Conservation (phyloP, 2,888 invertebrate genomes). For the Cotesia congregata region DNA sequence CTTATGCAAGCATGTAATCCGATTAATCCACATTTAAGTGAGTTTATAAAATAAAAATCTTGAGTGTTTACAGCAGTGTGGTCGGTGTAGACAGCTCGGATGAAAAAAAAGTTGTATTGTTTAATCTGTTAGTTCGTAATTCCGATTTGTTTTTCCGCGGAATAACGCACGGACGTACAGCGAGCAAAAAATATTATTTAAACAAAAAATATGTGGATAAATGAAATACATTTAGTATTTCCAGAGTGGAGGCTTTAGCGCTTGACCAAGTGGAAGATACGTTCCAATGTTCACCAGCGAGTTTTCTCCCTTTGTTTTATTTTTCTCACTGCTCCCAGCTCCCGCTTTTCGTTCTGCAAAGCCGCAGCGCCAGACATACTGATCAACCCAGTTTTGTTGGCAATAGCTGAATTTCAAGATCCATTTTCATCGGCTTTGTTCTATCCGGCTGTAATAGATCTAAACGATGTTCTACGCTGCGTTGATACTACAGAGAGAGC, state of each 20-base stretch:
- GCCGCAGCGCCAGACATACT: not conserved
- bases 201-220: not conserved
- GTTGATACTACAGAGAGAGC: conserved; percentile 30
- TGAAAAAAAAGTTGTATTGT: not conserved
- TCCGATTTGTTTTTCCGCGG: not conserved
- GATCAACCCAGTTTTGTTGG: not conserved
- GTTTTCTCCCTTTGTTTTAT: conserved; percentile 17
- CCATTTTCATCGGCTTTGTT: conserved; percentile 8
- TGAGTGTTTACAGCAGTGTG: not conserved
- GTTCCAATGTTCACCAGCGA: not conserved
- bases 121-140: not conserved
- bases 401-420: conserved; percentile 26
- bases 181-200: not conserved
- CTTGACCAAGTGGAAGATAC: conserved; percentile 19
- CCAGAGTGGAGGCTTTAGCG: not conserved
- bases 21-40: not conserved
- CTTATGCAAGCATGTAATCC: conserved; percentile 1
- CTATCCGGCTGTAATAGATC: conserved; percentile 54
- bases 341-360: not conserved
- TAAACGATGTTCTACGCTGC: conserved; percentile 42
- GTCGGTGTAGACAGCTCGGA: not conserved
- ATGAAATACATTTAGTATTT: not conserved
- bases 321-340: not conserved
- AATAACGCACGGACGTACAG: not conserved
- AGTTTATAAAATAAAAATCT: conserved; percentile 1